phyloP scores from a whole-genome alignment of 2,113 vertebrate genomes.

The Nematolebias whitei region DNA sequence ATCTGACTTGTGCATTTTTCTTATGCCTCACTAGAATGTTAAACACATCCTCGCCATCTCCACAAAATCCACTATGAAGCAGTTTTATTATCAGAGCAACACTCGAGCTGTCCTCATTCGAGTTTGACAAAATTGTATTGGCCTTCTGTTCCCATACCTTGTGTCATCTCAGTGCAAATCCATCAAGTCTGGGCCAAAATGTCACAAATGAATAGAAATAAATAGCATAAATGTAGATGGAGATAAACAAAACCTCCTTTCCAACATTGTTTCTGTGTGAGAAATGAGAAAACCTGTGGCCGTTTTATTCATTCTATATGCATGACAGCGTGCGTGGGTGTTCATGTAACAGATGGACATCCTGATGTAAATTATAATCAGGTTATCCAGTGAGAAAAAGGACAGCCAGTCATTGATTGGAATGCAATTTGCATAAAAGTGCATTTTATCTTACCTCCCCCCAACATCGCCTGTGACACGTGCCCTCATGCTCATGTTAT shows the following conservation, averaged over 20 bases:
- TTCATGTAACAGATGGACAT: conserved; percentile 69
- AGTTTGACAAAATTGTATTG: not conserved
- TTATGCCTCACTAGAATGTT: not conserved
- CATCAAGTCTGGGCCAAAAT: conserved; percentile 24
- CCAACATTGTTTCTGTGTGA: conserved; percentile 21
- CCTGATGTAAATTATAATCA: conserved; percentile 73
- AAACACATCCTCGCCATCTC: not conserved
- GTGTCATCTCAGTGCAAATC: conserved; percentile 25
- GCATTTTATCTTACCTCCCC: conserved; percentile 47
- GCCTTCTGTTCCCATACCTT: conserved; percentile 9
- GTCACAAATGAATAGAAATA: conserved; percentile 41
- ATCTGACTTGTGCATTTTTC: not conserved
- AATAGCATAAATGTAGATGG: conserved; percentile 14
- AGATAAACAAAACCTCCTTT: conserved; percentile 34
- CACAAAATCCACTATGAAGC: not conserved
- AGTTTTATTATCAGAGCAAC: not conserved
- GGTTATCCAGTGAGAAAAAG: conserved; percentile 65
- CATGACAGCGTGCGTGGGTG: conserved; percentile 38
- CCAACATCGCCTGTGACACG: conserved; percentile 35
- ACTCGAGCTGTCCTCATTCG: conserved; percentile 3
- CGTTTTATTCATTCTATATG: conserved; percentile 38
- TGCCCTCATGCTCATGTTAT: conserved; percentile 44
- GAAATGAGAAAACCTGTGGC: conserved; percentile 17
- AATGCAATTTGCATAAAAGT: conserved; percentile 62
- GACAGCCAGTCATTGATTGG: conserved; percentile 58